phyloP scores from a whole-genome alignment of 2,888 invertebrate genomes.

The Plagiodera versicolora region DNA sequence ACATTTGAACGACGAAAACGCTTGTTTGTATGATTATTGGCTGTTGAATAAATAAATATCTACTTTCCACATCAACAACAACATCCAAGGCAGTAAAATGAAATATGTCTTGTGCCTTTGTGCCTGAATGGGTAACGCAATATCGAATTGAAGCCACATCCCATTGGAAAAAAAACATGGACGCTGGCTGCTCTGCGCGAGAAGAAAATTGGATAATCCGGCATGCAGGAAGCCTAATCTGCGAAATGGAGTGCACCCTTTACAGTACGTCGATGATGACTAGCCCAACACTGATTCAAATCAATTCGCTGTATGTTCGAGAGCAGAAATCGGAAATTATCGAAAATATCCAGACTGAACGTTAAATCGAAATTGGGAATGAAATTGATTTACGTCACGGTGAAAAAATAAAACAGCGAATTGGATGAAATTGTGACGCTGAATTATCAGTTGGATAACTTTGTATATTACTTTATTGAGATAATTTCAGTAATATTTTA shows the following conservation, averaged over 20 bases:
- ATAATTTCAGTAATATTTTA: too few species aligned
- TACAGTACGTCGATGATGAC: conserved; percentile 24
- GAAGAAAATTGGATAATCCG: conserved; percentile 46
- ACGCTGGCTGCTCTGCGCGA: conserved; percentile 43
- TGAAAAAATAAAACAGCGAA: not conserved
- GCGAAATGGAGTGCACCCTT: conserved; percentile 38
- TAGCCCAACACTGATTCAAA: conserved; percentile 26
- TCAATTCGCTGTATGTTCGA: conserved; percentile 17
- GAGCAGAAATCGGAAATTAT: conserved; percentile 23
- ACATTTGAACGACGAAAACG: too few species aligned
- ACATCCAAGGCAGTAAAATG: too few species aligned
- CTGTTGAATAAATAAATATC: too few species aligned
- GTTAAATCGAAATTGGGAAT: not conserved
- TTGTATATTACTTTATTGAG: too few species aligned
- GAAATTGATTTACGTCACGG: not conserved
- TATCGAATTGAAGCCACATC: too few species aligned
- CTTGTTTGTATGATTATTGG: too few species aligned
- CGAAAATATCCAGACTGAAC: conserved; percentile 16
- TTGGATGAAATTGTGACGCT: too few species aligned
- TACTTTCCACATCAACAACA: too few species aligned
- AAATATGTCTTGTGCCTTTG: too few species aligned
- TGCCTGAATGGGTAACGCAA: too few species aligned
- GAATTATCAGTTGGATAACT: too few species aligned
- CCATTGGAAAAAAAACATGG: conserved; percentile 49
- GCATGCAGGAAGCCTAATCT: conserved; percentile 44